Evolutionary conservation across 2,797 vertebrate species (phyloP).

Genomic region (Enteromius treurensis): DNA sequence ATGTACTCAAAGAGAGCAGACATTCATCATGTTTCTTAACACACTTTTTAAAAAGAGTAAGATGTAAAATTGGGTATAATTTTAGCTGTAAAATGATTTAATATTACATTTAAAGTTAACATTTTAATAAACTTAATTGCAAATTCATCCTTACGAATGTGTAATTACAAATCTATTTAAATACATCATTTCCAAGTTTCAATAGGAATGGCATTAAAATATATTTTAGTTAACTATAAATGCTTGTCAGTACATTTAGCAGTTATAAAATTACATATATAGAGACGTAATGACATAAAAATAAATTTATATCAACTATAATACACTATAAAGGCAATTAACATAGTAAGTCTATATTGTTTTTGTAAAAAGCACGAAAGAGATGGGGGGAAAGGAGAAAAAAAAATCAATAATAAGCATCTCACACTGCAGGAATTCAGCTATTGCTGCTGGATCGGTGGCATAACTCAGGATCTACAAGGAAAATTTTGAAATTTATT

Average conservation of each 20-base stretch:
- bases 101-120: neutral
- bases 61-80: neutral
- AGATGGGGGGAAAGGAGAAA: too few relatives aligned
- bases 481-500: conserved; percentile 14
- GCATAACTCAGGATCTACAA: conserved; percentile 78
- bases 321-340: neutral
- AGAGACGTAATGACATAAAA: neutral
- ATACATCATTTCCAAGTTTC: neutral
- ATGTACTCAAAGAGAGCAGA: neutral
- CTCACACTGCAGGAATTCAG: conserved; percentile 79
- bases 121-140: neutral
- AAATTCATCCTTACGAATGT: neutral
- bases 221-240: neutral
- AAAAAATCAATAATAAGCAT: neutral
- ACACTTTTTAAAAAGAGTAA: neutral
- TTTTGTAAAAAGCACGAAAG: neutral
- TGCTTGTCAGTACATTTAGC: neutral
- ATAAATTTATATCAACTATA: neutral
- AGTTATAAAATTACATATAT: neutral
- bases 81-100: neutral
- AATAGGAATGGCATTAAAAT: neutral
- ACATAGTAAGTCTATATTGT: neutral
- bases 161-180: neutral
- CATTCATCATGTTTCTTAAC: neutral
- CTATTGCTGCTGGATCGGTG: conserved; percentile 78